Evolutionary conservation across 2,888 invertebrate species (phyloP), one percentile per base, ranked within the genome.

Genomic region (Dione vanillae): DNA sequence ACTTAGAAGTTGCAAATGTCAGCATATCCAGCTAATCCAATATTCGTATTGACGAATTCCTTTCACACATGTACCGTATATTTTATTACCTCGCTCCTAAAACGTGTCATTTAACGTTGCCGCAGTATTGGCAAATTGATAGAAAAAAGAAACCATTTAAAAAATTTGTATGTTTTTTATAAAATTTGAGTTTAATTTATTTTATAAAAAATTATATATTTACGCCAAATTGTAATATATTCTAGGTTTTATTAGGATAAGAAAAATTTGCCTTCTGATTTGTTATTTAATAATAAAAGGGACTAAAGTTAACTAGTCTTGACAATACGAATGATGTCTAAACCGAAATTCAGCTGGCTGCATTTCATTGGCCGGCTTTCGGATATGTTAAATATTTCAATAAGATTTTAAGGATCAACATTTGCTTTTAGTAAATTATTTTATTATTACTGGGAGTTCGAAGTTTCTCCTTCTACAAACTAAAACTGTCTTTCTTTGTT

Each of bases 1-100:
- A 35, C 54, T 52, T 61, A 19, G 54, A 43, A 45, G 45, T 69
- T 64, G 54, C 54, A 54, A 69, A 47, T 69, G 47, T 69, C 54
- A 69, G 45, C 64, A 14, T 45, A 64, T 37, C 51, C 54, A 64
- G 62, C 62, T 69, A 69, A 69, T 69, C 68, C 68, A 69, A 69
- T 69, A 69, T 69, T 56, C 68, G 68, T 64, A 64, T 69, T 69
- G 68, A 69, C 68, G 47, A 56, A 54, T 69, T 69, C 61, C 59
- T 52, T 59, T 52, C 68, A 61, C 61, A 65, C 51, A 65, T 49
- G 58, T 62, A 58, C 27, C 58, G 52, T 59, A 65, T 68, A 68
- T 54, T 69, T 65, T 71, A 67, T 71, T 69, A 62, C n/a, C n/a
- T 47, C 49, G n/a, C 65, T 54, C 40, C 52, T 62, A 66, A 69